These are phyloP conservation scores for Rhinella marina DNA, from an alignment of 2,797 vertebrate genomes.

Conservation along the genomic window DNA sequence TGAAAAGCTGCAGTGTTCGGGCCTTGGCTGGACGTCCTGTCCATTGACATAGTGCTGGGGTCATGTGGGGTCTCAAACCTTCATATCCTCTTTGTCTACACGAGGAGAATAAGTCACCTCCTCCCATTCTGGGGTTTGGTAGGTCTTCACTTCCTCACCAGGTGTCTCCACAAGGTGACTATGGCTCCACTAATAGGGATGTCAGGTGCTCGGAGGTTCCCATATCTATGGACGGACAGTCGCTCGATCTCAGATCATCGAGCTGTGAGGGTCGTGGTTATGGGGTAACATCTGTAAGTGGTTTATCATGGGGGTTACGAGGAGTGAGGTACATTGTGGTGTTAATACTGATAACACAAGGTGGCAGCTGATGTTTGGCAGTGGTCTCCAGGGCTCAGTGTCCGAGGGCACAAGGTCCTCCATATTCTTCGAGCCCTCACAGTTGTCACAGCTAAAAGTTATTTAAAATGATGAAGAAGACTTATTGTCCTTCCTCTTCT, in stretches of 20 bases:
- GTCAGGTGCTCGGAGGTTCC: not conserved
- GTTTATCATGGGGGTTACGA: constrained; percentile 18
- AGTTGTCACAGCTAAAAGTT: not conserved
- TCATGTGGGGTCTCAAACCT: not conserved
- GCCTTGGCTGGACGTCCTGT: not conserved
- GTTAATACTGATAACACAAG: constrained; percentile 9
- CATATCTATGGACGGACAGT: not conserved
- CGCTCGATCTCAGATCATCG: not conserved
- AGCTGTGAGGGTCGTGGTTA: not conserved
- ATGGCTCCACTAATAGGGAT: not conserved
- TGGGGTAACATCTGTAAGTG: not conserved
- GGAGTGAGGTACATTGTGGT: constrained; percentile 26
- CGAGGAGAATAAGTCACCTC: no score
- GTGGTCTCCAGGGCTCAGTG: not conserved
- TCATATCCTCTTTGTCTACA: not conserved
- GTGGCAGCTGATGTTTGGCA: not conserved
- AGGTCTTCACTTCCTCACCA: not conserved
- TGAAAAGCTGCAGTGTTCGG: not conserved
- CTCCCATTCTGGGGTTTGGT: not conserved
- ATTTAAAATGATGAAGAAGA: not conserved
- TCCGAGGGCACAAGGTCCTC: not conserved
- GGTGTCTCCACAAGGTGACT: not conserved
- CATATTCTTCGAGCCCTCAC: not conserved
- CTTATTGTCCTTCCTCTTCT: not conserved
- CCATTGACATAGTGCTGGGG: not conserved